Evolutionary conservation across 1,140 invertebrate species (phyloP).

Genomic region (Cotesia glomerata): DNA sequence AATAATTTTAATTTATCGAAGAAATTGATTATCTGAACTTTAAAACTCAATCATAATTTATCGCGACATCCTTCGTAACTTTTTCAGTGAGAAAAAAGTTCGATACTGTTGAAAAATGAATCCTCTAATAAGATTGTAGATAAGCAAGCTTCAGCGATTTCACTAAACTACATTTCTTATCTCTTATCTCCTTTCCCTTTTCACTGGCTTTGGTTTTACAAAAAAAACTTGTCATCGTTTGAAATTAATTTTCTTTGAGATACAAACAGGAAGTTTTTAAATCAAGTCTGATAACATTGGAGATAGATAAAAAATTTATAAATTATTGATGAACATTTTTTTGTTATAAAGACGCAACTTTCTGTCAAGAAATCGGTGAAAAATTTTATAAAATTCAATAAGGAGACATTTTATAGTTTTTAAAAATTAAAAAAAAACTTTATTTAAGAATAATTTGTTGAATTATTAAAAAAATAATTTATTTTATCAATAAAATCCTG

Average conservation of each 20-base stretch:
- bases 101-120: neutral
- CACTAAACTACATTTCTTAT: neutral
- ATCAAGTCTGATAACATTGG: no score
- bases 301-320: no score
- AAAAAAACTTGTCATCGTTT: conserved; percentile 2
- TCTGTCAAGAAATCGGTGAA: no score
- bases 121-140: neutral
- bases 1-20: no score
- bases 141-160: neutral
- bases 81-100: neutral
- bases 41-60: neutral
- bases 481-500: no score
- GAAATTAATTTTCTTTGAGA: neutral
- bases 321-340: no score
- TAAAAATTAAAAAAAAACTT: no score
- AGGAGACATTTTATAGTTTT: no score
- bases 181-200: neutral
- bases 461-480: no score
- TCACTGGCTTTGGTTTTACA: neutral
- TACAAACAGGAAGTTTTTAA: neutral
- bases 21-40: neutral
- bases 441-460: no score
- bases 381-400: no score
- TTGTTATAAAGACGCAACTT: no score
- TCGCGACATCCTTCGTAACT: neutral